Evolutionary conservation across 2,113 vertebrate genomes (phyloP), one percentile per base, ranked within the genome.

Genomic region (Microcebus lehilahytsara): DNA sequence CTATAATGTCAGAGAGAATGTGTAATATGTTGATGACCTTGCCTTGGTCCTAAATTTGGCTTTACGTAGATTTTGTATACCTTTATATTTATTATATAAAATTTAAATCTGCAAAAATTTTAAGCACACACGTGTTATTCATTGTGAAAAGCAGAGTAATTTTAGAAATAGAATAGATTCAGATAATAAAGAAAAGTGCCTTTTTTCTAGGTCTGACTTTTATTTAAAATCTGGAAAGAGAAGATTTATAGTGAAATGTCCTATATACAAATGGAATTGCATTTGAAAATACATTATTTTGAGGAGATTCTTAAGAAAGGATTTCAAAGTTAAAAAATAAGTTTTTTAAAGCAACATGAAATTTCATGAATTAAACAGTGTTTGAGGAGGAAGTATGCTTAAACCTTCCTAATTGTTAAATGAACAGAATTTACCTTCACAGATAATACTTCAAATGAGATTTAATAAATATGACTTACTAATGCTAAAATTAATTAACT

Each of bases 401-500:
- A 71, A 95, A 93, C 49, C 5, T 23, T 95, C 2, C 25, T 14
- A 37, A 40, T 93, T 79, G 10, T 79, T 79, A 6, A 34, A n/a
- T 78, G 75, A 32, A 53, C 4, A 22, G 49, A 78, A 79, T 79
- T 72, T 87, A 67, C 34, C 51, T 67, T 88, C 49, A 69, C 20
- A 95, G 32, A 85, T 58, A 83, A 17, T 90, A 66, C 77, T 85
- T 87, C 66, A 94, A 87, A 93, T 91, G 23, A 78, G 12, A n/a
- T 79, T 89, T 62, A 64, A 34, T 84, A 96, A 80, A 71, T 80
- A 17, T 66, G n/a, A 78, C 11, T 93, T 62, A 91, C 32, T 49
- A 40, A 88, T 58, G 25, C 25, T 46, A 88, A 80, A 80, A 84
- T 40, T 77, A 95, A 69, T 56, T 71, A 85, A 1, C 30, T 69